These are phyloP conservation scores for Pemphredon lugubris DNA, from an alignment of 2,888 invertebrate species.

Conservation along the genomic window DNA sequence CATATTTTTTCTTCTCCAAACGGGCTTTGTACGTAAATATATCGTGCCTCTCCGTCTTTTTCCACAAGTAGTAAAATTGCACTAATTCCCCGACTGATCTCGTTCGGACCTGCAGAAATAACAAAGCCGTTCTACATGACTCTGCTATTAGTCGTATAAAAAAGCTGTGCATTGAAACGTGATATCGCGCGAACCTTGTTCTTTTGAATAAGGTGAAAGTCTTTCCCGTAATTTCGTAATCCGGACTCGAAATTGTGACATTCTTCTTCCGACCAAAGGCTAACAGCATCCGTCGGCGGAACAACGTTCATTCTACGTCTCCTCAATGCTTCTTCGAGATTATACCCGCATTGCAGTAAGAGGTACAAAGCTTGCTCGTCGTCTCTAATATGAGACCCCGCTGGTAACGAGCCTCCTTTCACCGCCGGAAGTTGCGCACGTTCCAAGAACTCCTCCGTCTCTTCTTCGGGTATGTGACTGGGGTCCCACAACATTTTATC, in stretches of 20 bases:
- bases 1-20: constrained; percentile 95
- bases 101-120: constrained; percentile 87
- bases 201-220: constrained; percentile 96
- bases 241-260: constrained; percentile 98
- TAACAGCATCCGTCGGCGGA: constrained; percentile 88
- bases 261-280: constrained; percentile 98
- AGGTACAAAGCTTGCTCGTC: constrained; percentile 95
- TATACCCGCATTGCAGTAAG: constrained; percentile 96
- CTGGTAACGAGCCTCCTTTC: constrained; percentile 84
- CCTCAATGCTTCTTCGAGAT: constrained; percentile 95
- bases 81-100: constrained; percentile 97
- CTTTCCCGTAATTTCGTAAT: constrained; percentile 95
- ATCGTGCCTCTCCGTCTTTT: constrained; percentile 98
- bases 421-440: constrained; percentile 81
- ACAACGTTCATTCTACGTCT: constrained; percentile 89
- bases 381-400: constrained; percentile 90
- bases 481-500: constrained; percentile 98
- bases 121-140: not conserved
- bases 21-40: constrained; percentile 93
- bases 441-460: constrained; percentile 91
- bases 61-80: constrained; percentile 98
- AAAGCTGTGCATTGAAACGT: not conserved
- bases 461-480: constrained; percentile 86
- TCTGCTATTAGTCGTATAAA: not conserved
- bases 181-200: constrained; percentile 86